Percentiles rank a stretch among this genome's conserved stretches.
phyloP scores from a whole-genome alignment of 2,888 invertebrate genomes.

The Nymphalis c-album region DNA sequence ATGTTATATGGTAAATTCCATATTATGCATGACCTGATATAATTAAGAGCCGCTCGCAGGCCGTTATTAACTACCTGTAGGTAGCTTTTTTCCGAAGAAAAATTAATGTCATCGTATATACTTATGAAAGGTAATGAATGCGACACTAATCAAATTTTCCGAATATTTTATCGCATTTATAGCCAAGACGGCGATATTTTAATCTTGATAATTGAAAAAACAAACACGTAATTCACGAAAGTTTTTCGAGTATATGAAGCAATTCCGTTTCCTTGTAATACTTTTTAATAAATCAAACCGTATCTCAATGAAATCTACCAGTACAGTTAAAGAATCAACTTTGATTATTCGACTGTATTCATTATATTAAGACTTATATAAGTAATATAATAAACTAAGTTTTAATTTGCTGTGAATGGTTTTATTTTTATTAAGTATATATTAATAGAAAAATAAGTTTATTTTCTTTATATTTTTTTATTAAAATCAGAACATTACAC shows the following conservation, averaged over 20 bases:
- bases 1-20: slow-evolving; percentile 24
- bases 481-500: no score
- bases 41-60: slow-evolving; percentile 27
- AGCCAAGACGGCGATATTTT: slow-evolving; percentile 1
- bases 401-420: no score
- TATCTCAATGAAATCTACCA: neutral
- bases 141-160: neutral
- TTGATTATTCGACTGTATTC: no score
- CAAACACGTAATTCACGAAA: slow-evolving; percentile 5
- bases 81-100: slow-evolving; percentile 3
- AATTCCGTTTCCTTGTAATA: neutral
- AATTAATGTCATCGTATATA: neutral
- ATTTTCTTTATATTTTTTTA: no score
- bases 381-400: no score
- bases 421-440: no score
- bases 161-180: slow-evolving; percentile 5
- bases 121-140: neutral
- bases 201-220: slow-evolving; percentile 2
- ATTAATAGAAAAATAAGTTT: no score
- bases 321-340: no score
- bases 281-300: neutral
- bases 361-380: no score
- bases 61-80: slow-evolving; percentile 5
- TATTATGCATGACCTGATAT: slow-evolving; percentile 34
- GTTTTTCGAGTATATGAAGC: neutral